Evolutionary conservation across 2,797 vertebrate genomes (phyloP).

Genomic region (Sarcophilus harrisii): DNA sequence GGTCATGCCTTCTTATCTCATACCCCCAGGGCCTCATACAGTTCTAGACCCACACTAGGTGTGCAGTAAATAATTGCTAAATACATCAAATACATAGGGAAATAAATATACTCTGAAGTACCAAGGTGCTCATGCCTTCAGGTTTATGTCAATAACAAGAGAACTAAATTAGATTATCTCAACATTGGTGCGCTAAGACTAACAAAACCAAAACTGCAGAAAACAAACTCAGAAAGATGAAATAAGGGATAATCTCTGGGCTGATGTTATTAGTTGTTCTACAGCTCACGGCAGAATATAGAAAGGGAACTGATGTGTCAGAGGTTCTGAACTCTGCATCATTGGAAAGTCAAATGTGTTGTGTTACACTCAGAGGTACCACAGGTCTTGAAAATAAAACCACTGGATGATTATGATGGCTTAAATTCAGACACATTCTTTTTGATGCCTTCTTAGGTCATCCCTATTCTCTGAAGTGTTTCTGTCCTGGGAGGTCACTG

Average conservation of each 20-base stretch:
- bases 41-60: neutral
- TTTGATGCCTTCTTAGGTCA: neutral
- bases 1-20: neutral
- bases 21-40: neutral
- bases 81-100: neutral
- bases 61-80: neutral
- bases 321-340: neutral
- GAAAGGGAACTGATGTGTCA: neutral
- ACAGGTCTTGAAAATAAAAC: neutral
- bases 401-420: neutral
- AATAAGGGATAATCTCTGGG: neutral
- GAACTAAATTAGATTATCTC: neutral
- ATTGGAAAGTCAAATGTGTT: neutral
- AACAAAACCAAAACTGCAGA: neutral
- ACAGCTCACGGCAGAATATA: no score
- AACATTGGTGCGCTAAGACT: neutral
- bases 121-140: neutral
- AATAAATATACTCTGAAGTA: neutral
- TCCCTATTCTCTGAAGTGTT: neutral
- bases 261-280: neutral
- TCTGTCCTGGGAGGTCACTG: neutral
- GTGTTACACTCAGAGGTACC: neutral
- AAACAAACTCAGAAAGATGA: neutral
- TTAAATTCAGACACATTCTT: neutral
- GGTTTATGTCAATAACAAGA: neutral